Evolutionary conservation across 2,113 vertebrate species (phyloP).

Genomic region (Alethe diademata): DNA sequence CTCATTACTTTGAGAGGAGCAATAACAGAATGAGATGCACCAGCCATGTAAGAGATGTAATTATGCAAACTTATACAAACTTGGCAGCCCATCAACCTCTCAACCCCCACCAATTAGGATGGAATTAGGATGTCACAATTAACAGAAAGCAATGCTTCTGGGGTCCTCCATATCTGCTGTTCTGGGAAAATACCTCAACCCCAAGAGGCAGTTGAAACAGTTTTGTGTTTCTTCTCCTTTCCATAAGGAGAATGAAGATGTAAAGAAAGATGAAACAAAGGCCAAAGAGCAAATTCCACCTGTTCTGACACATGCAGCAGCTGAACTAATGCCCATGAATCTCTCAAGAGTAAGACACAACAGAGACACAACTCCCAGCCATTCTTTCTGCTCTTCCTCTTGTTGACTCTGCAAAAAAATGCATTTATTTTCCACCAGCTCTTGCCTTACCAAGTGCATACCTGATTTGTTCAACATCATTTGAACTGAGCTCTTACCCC

Average conservation of each 20-base stretch:
- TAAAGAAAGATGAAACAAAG: neutral
- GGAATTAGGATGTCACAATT: neutral
- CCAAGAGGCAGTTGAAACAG: neutral
- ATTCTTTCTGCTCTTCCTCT: neutral
- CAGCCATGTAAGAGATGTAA: neutral
- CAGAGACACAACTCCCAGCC: neutral
- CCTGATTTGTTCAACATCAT: neutral
- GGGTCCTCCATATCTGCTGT: neutral
- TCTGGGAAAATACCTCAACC: neutral
- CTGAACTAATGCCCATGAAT: neutral
- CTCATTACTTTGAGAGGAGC: neutral
- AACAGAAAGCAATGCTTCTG: neutral
- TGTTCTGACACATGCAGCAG: neutral
- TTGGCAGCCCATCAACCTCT: neutral
- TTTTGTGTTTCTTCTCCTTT: neutral
- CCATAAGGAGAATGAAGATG: neutral
- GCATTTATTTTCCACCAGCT: neutral
- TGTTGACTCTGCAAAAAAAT: neutral
- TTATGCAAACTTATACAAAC: neutral
- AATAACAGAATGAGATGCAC: neutral
- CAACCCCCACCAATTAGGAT: neutral
- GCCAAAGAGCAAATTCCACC: conserved; percentile 26
- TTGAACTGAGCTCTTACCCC: neutral
- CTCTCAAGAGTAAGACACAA: neutral
- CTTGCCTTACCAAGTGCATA: neutral